Conservation (phyloP, 2,888 invertebrate genomes). For the Hololepta plana region DNA sequence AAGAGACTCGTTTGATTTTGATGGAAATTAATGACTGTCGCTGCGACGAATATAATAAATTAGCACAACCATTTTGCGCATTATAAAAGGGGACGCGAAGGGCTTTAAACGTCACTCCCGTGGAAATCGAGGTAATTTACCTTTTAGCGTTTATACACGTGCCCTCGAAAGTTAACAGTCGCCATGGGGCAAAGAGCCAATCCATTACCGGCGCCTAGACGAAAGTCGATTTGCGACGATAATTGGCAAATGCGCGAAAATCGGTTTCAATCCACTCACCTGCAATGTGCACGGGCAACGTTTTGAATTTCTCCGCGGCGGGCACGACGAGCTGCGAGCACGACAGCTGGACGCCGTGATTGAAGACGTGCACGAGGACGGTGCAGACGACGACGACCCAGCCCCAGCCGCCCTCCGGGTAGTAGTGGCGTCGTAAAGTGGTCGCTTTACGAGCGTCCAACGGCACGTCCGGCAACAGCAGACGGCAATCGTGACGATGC, state of each 20-base stretch:
- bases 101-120: too few relatives aligned
- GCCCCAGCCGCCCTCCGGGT: constrained; percentile 78
- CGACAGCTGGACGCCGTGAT: constrained; percentile 56
- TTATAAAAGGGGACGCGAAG: too few relatives aligned
- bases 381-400: constrained; percentile 62
- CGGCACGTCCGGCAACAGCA: constrained; percentile 19
- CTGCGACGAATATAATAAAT: too few relatives aligned
- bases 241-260: background rate
- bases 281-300: constrained; percentile 42
- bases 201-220: too few relatives aligned
- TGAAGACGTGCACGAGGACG: constrained; percentile 51
- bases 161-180: too few relatives aligned
- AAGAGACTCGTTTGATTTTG: too few relatives aligned
- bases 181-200: too few relatives aligned
- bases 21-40: too few relatives aligned
- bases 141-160: too few relatives aligned
- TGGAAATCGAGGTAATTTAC: too few relatives aligned
- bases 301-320: constrained; percentile 39
- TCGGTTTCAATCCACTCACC: constrained; percentile 29
- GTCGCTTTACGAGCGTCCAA: constrained; percentile 25
- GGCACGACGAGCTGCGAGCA: constrained; percentile 40
- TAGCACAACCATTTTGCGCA: too few relatives aligned
- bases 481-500: too few relatives aligned
- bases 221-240: background rate
- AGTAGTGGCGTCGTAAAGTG: constrained; percentile 48